Base-by-base conservation (phyloP, 2,797 vertebrate genomes). In the Scleropages formosus region DNA sequence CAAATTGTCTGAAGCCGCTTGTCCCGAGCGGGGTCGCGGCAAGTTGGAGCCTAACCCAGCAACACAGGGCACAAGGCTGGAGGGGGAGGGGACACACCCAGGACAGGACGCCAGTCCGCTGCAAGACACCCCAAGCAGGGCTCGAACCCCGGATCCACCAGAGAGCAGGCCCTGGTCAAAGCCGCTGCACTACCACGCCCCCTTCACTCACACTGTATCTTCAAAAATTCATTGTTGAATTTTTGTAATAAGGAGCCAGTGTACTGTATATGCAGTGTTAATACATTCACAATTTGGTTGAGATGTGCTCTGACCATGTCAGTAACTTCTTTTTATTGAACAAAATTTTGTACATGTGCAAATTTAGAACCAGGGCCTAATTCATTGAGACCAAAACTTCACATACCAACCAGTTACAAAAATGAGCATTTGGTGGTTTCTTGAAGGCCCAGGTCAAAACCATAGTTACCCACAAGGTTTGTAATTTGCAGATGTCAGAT, bases 401-500 rank as follows among this genome's bases (percentile, higher is more conserved):
- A 46, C 22, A 22, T 27, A 61, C 13, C 12, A 66, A 44, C 59
- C 65, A 70, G 61, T 69, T 56, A 59, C 22, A 70, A 75, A 58
- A 16, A 22, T 15, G 24, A 58, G 26, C 10, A 13, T 68, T 31
- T 88, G 81, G 68, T 83, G 84, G 80, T 88, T 87, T 84, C 67
- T 79, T 84, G 82, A 82, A 87, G 79, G 85, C 78, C 84, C 77
- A 75, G 70, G 39, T 72, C 66, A 44, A 76, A 84, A 81, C 87
- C 88, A 76, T 85, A 83, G 79, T 65, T 62, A 47, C 73, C 83
- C 56, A 27, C 73, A 31, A 78, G 84, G 83, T 84, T 82, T 90
- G 84, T 90, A 88, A 90, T 92, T 92, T 90, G 80, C 85, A 76
- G 75, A 77, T 79, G 78, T 76, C 86, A 88, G 88, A 86, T 27